Base-by-base conservation (phyloP, 2,797 vertebrate genomes). In the Acipenser ruthenus region DNA sequence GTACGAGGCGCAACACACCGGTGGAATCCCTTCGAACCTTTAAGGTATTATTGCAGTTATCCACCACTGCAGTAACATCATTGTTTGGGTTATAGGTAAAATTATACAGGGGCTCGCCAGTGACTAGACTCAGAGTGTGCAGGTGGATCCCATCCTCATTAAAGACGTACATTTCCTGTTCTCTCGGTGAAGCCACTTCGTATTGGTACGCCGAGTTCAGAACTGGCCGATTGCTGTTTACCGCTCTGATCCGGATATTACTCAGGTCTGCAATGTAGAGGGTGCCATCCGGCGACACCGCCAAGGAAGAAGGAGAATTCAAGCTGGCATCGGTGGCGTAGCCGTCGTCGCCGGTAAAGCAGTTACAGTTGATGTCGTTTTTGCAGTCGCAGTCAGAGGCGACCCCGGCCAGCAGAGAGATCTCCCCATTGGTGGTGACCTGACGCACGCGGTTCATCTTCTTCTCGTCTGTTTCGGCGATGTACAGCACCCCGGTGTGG, bases 351-450 rank as follows among this genome's bases (percentile, higher is more conserved):
- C 97, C 96, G 12, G 94, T 86, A 83, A 96, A 99, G 83, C 97
- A 99, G 89, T 95, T 96, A 87, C 97, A 99, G 80, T 96, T 99
- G 82, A 98, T 95, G 9, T 99, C 96, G 53, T 99, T 98, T 83
- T 99, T 99, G 87, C 96, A 99, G 92, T 98, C 96, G 0, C 97
- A 99, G 85, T 99, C 97, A 0, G 96, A 97, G 68, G 94, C 90
- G 23, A 93, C 88, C n/a, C 97, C 97, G 0, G 96, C 97, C 77
- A 99, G 81, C 58, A 99, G 90, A 59, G 95, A 97, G 87, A 99
- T 99, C 83, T 99, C 96, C 67, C 97, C 96, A 4, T 94, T 95
- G 64, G 95, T 95, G 75, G 94, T 97, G 72, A 99, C 97, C 88
- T 98, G 97, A 80, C 97, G 87, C 8, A 99, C 93, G 13, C 95